Evolutionary conservation across 2,888 invertebrate species (phyloP).

Genomic region (Brachyptera risi): DNA sequence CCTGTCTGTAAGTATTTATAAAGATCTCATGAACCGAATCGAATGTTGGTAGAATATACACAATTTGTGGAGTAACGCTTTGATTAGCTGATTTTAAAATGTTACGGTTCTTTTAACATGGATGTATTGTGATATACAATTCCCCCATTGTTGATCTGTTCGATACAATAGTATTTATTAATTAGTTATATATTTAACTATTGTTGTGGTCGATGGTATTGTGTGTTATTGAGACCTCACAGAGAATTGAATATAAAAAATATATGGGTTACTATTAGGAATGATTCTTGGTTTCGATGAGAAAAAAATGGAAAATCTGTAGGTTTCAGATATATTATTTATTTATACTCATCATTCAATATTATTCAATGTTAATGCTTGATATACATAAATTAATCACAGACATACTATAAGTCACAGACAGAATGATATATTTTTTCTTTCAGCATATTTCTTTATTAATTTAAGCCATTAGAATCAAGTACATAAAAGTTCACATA

Average conservation of each 20-base stretch:
- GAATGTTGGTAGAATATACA: neutral
- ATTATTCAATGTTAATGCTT: too few species aligned
- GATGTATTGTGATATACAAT: neutral
- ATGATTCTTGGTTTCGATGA: too few species aligned
- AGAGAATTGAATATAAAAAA: neutral
- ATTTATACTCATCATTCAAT: too few species aligned
- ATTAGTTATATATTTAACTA: neutral
- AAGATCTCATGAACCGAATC: neutral
- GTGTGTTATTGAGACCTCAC: neutral
- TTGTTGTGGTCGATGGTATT: neutral
- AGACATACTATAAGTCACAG: too few species aligned
- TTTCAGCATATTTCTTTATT: too few species aligned
- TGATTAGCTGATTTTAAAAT: neutral
- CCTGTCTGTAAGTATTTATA: neutral
- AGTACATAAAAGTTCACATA: too few species aligned
- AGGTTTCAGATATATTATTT: too few species aligned
- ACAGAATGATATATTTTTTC: too few species aligned
- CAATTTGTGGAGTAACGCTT: neutral
- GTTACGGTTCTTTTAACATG: neutral
- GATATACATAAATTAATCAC: too few species aligned
- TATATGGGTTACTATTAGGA: neutral
- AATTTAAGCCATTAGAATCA: too few species aligned
- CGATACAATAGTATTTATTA: neutral
- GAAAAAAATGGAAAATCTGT: too few species aligned
- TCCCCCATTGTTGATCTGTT: neutral